Conservation (phyloP, 2,113 vertebrate species). For the Cephalopterus ornatus region DNA sequence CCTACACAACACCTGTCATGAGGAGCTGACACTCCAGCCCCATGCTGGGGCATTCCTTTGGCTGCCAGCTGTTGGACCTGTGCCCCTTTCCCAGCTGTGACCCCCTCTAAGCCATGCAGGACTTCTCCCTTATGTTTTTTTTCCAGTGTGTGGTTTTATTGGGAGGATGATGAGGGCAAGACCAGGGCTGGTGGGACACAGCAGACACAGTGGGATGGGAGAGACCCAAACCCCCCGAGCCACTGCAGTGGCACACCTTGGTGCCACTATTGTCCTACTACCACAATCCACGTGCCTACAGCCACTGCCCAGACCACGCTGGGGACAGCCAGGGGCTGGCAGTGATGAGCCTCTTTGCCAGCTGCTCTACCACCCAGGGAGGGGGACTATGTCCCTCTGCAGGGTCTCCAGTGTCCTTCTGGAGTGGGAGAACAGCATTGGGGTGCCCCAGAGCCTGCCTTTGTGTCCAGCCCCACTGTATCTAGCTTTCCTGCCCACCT, state of each 20-base stretch:
- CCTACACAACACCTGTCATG: not conserved
- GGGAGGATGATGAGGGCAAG: not conserved
- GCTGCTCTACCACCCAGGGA: not conserved
- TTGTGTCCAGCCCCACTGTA: fast-evolving
- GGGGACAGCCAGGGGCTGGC: not conserved
- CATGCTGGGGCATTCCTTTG: not conserved
- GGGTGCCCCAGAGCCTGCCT: not conserved
- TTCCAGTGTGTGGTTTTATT: not conserved
- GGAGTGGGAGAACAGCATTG: not conserved
- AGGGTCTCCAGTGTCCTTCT: not conserved
- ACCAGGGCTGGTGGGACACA: not conserved
- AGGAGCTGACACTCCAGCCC: not conserved
- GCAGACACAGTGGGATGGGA: not conserved
- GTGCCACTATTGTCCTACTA: not conserved
- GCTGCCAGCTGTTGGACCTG: not conserved
- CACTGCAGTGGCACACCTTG: not conserved
- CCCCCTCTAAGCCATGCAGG: fast-evolving
- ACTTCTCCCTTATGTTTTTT: not conserved
- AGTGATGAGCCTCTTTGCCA: not conserved
- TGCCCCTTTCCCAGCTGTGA: not conserved
- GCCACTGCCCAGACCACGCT: not conserved
- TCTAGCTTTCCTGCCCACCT: not conserved
- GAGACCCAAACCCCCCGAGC: not conserved
- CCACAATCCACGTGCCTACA: not conserved
- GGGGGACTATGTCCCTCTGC: not conserved